Evolutionary conservation across 2,888 invertebrate genomes (phyloP), one percentile per base, ranked within the genome.

Genomic region (Mechanitis mazaeus): DNA sequence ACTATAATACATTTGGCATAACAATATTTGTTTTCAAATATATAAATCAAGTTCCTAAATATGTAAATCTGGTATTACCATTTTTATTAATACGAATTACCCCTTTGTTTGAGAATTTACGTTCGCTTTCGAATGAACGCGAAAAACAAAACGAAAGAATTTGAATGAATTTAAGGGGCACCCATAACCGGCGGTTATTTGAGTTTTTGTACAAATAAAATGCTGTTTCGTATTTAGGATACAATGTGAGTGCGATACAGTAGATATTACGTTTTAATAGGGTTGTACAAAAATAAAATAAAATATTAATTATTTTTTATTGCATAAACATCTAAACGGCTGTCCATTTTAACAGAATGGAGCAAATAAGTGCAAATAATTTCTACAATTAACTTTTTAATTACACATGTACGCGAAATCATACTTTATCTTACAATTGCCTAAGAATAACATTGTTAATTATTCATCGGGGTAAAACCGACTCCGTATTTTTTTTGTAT

Each of bases 121-220:
- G 50, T 50, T 50, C 50, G 31, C 50, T 50, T 50, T 50, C 50
- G 31, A 50, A 50, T 50, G 11, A 50, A 50, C 50, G 50, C 50
- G 50, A 50, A 50, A 50, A 31, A 50, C 50, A 50, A 50, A 50
- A 50, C 50, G 50, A 50, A 50, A 50, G 50, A 50, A 50, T 50
- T 50, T 50, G 50, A 50, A 50, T 50, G 50, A 50, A 50, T 11
- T 50, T 50, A 28, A 50, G 50, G 50, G 50, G 35, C 35, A 53
- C 33, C 38, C 59, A 54, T 55, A 53, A 50, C 60, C 45, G 46
- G 53, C 65, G 46, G 61, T 61, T 65, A 65, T 64, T 61, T 63
- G 60, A 60, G 56, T 63, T 67, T 63, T 57, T 54, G 58, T 61
- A 61, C 63, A 60, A 60, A 67, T 60, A 63, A 50, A 61, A 63